Evolutionary conservation across 2,888 invertebrate species (phyloP).

Genomic region (Pandemis heparana): DNA sequence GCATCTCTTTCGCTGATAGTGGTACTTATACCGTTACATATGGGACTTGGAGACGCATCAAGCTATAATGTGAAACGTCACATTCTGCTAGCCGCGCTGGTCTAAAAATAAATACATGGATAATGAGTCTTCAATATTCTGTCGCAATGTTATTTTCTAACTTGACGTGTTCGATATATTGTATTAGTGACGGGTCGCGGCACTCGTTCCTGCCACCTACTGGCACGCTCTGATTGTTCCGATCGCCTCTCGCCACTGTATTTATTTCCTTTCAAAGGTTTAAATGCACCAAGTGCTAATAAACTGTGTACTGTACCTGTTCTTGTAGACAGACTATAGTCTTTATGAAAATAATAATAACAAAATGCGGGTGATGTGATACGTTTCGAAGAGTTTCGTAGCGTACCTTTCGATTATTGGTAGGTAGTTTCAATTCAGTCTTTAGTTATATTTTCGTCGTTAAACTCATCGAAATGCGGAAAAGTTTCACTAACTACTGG

Average conservation of each 20-base stretch:
- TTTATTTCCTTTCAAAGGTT: constrained; percentile 43
- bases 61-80: neutral
- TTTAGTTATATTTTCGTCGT: neutral
- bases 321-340: neutral
- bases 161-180: constrained; percentile 69
- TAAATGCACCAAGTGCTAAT: constrained; percentile 12
- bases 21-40: neutral
- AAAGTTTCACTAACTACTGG: neutral
- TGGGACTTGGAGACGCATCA: neutral
- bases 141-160: constrained; percentile 48
- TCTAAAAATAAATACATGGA: constrained; percentile 8
- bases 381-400: neutral
- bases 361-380: neutral
- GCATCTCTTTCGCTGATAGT: neutral
- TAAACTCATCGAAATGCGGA: neutral
- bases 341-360: neutral
- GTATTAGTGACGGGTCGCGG: constrained; percentile 69
- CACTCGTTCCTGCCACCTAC: constrained; percentile 53
- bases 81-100: neutral
- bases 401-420: neutral
- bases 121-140: constrained; percentile 33
- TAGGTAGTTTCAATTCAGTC: neutral
- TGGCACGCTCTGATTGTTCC: constrained; percentile 57
- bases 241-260: constrained; percentile 45
- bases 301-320: neutral